These are phyloP conservation scores for Crypturellus undulatus DNA, from an alignment of 2,113 vertebrate genomes.

Conservation along the genomic window DNA sequence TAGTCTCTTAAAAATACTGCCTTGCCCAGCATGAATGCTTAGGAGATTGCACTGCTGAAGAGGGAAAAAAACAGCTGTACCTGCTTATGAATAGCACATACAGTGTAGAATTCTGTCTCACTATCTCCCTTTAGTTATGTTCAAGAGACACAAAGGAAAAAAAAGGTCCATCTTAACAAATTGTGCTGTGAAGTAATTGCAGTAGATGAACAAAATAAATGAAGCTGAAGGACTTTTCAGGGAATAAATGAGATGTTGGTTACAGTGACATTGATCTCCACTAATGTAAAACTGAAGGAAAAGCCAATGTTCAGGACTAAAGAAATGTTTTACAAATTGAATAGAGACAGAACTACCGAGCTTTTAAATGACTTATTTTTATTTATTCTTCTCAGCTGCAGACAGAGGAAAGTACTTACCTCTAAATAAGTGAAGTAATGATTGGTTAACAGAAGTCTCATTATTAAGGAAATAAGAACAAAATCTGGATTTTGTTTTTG, in stretches of 20 bases:
- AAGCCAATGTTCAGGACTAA: neutral
- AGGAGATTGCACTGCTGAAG: neutral
- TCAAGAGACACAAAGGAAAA: neutral
- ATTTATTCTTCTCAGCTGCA: neutral
- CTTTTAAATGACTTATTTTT: neutral
- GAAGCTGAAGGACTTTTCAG: neutral
- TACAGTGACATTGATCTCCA: neutral
- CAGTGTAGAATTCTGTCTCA: neutral
- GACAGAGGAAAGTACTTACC: neutral
- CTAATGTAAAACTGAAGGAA: neutral
- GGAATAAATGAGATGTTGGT: neutral
- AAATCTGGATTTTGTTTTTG: neutral
- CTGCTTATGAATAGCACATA: neutral
- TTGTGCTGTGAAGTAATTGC: neutral
- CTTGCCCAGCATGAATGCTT: fast-evolving
- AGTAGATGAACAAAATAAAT: neutral
- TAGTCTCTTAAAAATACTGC: neutral
- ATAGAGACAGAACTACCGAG: neutral
- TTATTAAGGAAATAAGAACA: neutral
- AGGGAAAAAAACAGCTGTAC: neutral
- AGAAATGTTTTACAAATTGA: neutral
- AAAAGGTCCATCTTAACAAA: neutral
- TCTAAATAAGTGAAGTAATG: neutral
- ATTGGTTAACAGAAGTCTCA: neutral
- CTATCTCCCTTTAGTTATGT: neutral